These are phyloP conservation scores for Eremophila alpestris DNA, from an alignment of 2,797 vertebrate species.

Conservation along the genomic window DNA sequence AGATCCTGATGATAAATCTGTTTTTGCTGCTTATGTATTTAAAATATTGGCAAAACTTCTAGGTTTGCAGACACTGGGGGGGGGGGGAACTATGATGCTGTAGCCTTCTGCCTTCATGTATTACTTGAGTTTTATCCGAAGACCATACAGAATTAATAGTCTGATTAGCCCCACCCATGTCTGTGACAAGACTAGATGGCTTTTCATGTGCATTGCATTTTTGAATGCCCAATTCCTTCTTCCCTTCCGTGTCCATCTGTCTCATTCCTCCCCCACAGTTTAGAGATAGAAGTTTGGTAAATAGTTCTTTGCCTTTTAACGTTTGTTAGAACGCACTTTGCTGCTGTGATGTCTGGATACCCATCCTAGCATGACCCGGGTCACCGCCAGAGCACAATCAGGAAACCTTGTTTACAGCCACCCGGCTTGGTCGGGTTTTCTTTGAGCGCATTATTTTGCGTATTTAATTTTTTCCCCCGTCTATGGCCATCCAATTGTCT, in stretches of 20 bases:
- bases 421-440: background rate
- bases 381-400: background rate
- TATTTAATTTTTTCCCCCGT: background rate
- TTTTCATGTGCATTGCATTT: background rate
- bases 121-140: background rate
- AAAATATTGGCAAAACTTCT: background rate
- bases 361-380: background rate
- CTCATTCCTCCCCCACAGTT: background rate
- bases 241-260: background rate
- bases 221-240: background rate
- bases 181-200: background rate
- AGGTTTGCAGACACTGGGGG: background rate
- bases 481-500: background rate
- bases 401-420: background rate
- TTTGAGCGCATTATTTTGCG: background rate
- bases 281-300: background rate
- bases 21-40: background rate
- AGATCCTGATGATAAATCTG: background rate
- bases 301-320: background rate
- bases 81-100: background rate
- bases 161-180: background rate
- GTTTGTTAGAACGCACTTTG: background rate
- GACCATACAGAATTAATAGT: background rate
- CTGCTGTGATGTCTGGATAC: background rate
- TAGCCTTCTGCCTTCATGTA: background rate